Percentiles rank a stretch among this genome's conserved stretches.
These are phyloP conservation scores for Rotaria socialis DNA, from an alignment of 2,888 invertebrate species.

Conservation along the genomic window DNA sequence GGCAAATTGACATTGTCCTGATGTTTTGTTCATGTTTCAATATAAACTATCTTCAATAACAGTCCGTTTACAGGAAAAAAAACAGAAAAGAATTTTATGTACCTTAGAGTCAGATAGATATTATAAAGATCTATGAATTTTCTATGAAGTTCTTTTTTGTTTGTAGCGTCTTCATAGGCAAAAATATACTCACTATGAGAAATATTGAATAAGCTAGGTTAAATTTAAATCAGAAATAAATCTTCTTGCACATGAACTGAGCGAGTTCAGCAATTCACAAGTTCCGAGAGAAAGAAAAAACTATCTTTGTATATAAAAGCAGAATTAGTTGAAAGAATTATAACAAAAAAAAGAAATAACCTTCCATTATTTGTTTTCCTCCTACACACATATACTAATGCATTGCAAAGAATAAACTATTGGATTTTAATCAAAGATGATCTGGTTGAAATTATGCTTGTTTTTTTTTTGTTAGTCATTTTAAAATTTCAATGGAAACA, in stretches of 20 bases:
- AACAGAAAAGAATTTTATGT: too few relatives aligned
- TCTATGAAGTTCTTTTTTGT: too few relatives aligned
- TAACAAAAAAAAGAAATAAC: neutral
- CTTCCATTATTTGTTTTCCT: neutral
- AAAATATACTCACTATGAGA: too few relatives aligned
- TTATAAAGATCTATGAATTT: too few relatives aligned
- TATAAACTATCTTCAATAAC: neutral
- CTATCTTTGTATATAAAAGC: neutral
- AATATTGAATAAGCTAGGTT: too few relatives aligned
- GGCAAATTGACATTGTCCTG: neutral
- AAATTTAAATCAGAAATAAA: neutral
- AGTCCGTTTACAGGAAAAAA: too few relatives aligned
- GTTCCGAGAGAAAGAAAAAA: neutral
- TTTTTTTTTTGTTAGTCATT: neutral
- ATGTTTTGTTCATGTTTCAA: neutral
- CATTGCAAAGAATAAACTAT: too few relatives aligned
- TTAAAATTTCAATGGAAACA: neutral
- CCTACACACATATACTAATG: neutral
- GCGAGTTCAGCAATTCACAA: neutral
- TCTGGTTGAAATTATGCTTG: neutral
- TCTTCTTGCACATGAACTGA: neutral
- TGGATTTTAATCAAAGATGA: neutral
- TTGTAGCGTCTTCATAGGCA: too few relatives aligned
- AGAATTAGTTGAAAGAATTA: neutral
- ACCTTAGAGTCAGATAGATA: too few relatives aligned